Conservation (phyloP, 1,140 invertebrate species). For the Drosophila simulans region DNA sequence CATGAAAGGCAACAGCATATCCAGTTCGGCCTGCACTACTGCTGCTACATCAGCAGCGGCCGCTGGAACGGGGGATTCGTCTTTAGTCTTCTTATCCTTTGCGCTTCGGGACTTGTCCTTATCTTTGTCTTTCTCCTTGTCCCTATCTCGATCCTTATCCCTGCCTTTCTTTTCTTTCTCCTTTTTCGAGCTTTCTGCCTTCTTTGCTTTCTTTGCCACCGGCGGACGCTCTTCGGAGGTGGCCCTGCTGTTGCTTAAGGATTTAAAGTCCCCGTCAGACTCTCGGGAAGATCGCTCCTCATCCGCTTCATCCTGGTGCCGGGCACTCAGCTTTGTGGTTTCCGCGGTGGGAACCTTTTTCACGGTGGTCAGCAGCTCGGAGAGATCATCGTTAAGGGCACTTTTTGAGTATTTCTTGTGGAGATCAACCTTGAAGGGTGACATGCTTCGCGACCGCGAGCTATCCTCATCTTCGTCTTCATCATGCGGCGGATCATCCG, state of each 20-base stretch:
- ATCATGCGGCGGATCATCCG: conserved; percentile 30
- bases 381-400: conserved; percentile 83
- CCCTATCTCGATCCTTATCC: conserved; percentile 36
- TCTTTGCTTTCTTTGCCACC: conserved; percentile 37
- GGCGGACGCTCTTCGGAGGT: conserved; percentile 37
- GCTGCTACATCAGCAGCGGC: conserved; percentile 64
- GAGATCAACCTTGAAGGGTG: conserved; percentile 84
- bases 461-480: conserved; percentile 59
- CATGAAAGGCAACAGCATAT: conserved; percentile 77
- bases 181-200: conserved; percentile 33
- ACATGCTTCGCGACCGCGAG: conserved; percentile 74
- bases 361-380: conserved; percentile 75
- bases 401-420: conserved; percentile 85
- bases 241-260: conserved; percentile 58
- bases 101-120: conserved; percentile 38
- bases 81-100: conserved; percentile 65
- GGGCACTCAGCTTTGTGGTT: conserved; percentile 61
- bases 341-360: conserved; percentile 69
- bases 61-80: conserved; percentile 34
- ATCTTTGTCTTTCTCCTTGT: conserved; percentile 52
- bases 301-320: conserved; percentile 57
- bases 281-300: conserved; percentile 39
- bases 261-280: conserved; percentile 67
- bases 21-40: conserved; percentile 70
- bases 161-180: conserved; percentile 47